Evolutionary conservation across 2,888 invertebrate species (phyloP), one percentile per base, ranked within the genome.

Genomic region (Apodemia duryi): DNA sequence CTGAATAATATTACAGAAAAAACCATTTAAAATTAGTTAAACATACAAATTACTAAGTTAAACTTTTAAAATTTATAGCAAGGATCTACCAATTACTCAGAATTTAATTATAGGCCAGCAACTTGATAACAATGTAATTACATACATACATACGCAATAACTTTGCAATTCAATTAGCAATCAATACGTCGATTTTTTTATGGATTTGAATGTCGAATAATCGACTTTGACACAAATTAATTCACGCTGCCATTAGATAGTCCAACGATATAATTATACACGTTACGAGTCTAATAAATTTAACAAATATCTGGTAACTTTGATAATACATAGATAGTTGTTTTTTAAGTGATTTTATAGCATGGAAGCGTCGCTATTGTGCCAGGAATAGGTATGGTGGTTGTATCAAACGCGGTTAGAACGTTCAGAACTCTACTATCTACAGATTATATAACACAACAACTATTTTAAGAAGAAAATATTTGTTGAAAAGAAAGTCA

Each of bases 161-260:
- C 13, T 54, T 54, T 54, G 54, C 54, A 54, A 54, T 54, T 54
- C 54, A 28, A 54, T 21, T 54, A 54, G 54, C 54, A 54, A 54
- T 54, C 54, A 28, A 54, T 54, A 54, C 54, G 29, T 54, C 54
- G 28, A 54, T 54, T 54, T 54, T 54, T 54, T 28, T 28, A 43
- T 54, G 21, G 54, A 43, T 6, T 2, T 28, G 4, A 29, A 2
- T 52, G 54, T 54, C 54, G 54, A 54, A 54, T 54, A 54, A 54
- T 11, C 11, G 54, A 54, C 29, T 54, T 52, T 21, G 52, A 52
- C 52, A 28, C 9, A 52, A 52, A 52, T 52, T 6, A 9, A 52
- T 52, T 52, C 52, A 28, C 9, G 28, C 52, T 5, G 3, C 21
- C 52, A 52, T 52, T 52, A 28, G 7, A 7, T 52, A 28, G 9